Evolutionary conservation across 1,140 invertebrate genomes (phyloP).

Genomic region (Sarcophaga peregrina): DNA sequence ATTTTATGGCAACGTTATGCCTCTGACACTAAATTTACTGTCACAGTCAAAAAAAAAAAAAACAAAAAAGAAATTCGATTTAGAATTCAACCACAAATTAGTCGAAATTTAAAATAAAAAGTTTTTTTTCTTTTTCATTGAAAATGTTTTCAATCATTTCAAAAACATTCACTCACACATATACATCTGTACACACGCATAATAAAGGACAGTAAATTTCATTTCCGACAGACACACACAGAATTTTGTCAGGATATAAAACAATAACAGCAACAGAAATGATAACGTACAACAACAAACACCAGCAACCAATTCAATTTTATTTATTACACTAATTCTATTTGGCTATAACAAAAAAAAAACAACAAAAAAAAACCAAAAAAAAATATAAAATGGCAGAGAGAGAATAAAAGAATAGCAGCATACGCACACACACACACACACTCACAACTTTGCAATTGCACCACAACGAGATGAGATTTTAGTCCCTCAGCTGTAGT

Average conservation of each 20-base stretch:
- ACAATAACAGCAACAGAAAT: neutral
- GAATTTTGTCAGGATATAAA: neutral
- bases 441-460: too few relatives aligned
- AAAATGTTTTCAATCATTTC: constrained; percentile 28
- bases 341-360: neutral
- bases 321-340: constrained; percentile 41
- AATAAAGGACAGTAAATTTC: too few relatives aligned
- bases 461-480: neutral
- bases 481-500: neutral
- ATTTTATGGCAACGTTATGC: too few relatives aligned
- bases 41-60: neutral
- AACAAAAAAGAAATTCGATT: neutral
- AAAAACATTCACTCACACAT: neutral
- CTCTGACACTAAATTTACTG: too few relatives aligned
- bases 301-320: constrained; percentile 26
- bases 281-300: constrained; percentile 3
- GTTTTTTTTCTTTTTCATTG: too few relatives aligned
- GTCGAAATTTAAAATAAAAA: constrained; percentile 31
- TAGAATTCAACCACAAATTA: constrained; percentile 29
- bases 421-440: too few relatives aligned
- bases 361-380: neutral
- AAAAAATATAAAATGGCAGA: neutral
- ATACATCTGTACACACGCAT: neutral
- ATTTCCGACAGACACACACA: neutral
- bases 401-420: neutral